Evolutionary conservation across 2,888 invertebrate species (phyloP), one percentile per base, ranked within the genome.

Genomic region (Drosophila algonquin): DNA sequence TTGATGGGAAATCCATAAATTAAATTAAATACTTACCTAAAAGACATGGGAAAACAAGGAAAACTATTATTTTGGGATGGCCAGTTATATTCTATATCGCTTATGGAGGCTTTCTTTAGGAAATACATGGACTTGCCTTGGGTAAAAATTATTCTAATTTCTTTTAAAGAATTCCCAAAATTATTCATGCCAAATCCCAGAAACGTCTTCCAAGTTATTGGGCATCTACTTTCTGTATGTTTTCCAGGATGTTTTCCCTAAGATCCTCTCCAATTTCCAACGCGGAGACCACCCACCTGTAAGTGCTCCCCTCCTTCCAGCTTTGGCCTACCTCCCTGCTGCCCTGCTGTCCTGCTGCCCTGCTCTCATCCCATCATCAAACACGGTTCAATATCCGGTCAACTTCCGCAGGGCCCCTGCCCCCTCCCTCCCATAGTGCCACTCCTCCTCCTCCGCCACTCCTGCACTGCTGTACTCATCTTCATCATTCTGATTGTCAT

Each of bases 371-470:
- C 4, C 46, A 45, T 57, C 54, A 16, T 21, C 40, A 63, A 63
- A 18, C 47, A 72, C 56, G 18, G 32, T 70, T 45, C 45, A 71
- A 71, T 71, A 71, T 71, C 71, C 71, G 71, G 71, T 72, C 71
- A 63, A 73, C 73, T 73, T 71, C 71, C 71, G 71, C 73, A 68
- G 59, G 48, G 44, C 35, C 47, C 56, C 46, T 2, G 8, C 7
- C 30, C 32, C 12, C 12, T 18, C 1, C 21, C 21, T 3, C 35
- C 35, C 35, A 8, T 8, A 30, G 2, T 30, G 12, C 12, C 35
- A 35, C 12, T 35, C 35, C 12, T 12, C 12, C 35, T 4, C 12
- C 12, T 12, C 12, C 35, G 1, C 12, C 12, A 35, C 35, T 3
- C 1, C 35, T 12, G 7, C 30, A 30, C 8, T 24, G 4, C 24